Evolutionary conservation across 1,140 invertebrate species (phyloP).

Genomic region (Camponotus pennsylvanicus): DNA sequence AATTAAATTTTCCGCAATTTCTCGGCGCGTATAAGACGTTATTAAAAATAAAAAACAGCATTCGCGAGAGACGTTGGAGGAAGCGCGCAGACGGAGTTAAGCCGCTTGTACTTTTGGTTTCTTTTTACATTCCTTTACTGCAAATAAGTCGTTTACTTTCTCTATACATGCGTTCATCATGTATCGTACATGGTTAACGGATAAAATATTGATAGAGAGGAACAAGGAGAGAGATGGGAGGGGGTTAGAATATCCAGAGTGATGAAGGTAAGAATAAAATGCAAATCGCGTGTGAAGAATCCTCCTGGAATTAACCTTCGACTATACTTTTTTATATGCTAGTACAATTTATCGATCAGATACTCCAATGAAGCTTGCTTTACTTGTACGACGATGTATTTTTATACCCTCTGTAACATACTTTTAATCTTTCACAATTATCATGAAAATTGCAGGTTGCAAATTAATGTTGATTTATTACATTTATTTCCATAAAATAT

Average conservation of each 20-base stretch:
- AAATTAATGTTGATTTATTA: conserved; percentile 11
- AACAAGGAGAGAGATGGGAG: too few species aligned
- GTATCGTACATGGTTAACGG: neutral
- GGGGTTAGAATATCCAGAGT: too few species aligned
- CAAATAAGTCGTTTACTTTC: neutral
- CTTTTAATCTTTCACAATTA: conserved; percentile 48
- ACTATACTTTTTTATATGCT: conserved; percentile 29
- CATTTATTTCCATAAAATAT: neutral
- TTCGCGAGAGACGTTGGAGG: conserved; percentile 20
- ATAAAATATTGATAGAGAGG: neutral
- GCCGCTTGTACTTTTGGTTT: neutral
- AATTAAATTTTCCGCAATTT: conserved; percentile 60
- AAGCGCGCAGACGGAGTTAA: conserved; percentile 20
- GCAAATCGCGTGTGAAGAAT: conserved; percentile 29
- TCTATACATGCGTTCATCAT: neutral
- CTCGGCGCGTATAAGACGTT: conserved; percentile 37
- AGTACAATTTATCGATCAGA: conserved; percentile 45
- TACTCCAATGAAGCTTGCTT: conserved; percentile 33
- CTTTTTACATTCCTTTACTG: neutral
- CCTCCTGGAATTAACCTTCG: conserved; percentile 57
- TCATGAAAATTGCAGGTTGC: neutral
- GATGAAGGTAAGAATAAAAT: conserved; percentile 32
- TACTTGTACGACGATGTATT: conserved; percentile 36
- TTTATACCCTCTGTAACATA: conserved; percentile 28
- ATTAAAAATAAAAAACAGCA: conserved; percentile 59